phyloP scores from a whole-genome alignment of 2,113 vertebrate species.

The Mobula hypostoma region DNA sequence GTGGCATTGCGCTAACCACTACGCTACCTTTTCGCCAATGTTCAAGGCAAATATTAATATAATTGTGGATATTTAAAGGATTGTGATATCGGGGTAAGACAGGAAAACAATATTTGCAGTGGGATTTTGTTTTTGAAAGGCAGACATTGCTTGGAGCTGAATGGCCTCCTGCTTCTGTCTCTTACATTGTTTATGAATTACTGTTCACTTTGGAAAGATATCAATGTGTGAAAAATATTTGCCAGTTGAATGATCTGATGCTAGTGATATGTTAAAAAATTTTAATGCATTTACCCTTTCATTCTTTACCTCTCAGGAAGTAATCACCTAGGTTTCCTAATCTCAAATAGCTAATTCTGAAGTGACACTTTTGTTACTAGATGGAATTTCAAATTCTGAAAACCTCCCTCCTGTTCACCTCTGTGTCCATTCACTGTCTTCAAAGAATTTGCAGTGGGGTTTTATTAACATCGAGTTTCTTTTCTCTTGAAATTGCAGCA shows the following conservation, averaged over 20 bases:
- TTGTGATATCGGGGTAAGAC: too few relatives aligned
- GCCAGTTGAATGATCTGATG: neutral
- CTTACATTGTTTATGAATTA: neutral
- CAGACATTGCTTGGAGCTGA: too few relatives aligned
- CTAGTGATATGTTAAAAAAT: neutral
- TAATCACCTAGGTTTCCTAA: neutral
- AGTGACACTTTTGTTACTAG: neutral
- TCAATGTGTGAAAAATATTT: neutral
- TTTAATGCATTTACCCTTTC: neutral
- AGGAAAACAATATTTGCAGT: too few relatives aligned
- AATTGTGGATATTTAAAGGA: too few relatives aligned
- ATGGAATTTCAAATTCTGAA: neutral
- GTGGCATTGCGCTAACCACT: too few relatives aligned
- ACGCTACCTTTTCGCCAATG: too few relatives aligned
- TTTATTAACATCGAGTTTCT: conserved; percentile 26
- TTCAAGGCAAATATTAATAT: too few relatives aligned
- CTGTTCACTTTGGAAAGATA: too few relatives aligned
- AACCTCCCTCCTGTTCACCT: neutral
- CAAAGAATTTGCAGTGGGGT: neutral
- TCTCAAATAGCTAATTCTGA: neutral
- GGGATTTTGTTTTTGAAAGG: too few relatives aligned
- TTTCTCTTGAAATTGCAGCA: conserved; percentile 56
- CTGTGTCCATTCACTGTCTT: neutral
- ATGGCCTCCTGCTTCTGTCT: neutral
- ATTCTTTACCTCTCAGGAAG: neutral